A percentile compares a stretch with the other conserved stretches of the same genome.
Conservation (phyloP, 2,797 vertebrate species). For the Fratercula arctica region DNA sequence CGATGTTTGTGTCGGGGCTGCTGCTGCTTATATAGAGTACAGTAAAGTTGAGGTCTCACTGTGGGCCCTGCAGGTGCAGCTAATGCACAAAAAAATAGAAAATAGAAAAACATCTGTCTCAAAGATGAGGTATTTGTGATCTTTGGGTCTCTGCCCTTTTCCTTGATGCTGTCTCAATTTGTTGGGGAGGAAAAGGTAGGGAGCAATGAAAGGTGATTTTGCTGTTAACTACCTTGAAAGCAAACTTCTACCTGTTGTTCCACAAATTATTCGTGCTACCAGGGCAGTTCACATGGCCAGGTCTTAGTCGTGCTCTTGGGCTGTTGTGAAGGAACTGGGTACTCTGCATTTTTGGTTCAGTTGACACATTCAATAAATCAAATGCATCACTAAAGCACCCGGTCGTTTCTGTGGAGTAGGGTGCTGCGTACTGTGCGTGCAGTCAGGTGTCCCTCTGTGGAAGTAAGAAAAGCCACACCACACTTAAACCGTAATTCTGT, state of each 20-base stretch:
- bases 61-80: background rate
- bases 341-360: background rate
- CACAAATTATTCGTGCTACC: background rate
- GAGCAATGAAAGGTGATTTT: background rate
- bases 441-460: background rate
- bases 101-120: background rate
- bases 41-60: background rate
- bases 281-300: accelerated
- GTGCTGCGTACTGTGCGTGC: accelerated
- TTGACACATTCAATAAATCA: background rate
- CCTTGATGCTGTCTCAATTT: background rate
- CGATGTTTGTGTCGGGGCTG: background rate
- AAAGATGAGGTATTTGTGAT: background rate
- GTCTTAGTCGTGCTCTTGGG: background rate
- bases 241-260: background rate
- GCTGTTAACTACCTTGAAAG: background rate
- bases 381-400: background rate
- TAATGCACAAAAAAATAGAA: background rate
- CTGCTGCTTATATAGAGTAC: background rate
- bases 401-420: background rate
- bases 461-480: background rate
- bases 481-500: accelerated
- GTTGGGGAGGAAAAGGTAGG: background rate
- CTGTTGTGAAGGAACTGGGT: background rate
- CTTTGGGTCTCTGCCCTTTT: background rate